phyloP scores from a whole-genome alignment of 1,140 invertebrate genomes.

The Mylabris phalerata region DNA sequence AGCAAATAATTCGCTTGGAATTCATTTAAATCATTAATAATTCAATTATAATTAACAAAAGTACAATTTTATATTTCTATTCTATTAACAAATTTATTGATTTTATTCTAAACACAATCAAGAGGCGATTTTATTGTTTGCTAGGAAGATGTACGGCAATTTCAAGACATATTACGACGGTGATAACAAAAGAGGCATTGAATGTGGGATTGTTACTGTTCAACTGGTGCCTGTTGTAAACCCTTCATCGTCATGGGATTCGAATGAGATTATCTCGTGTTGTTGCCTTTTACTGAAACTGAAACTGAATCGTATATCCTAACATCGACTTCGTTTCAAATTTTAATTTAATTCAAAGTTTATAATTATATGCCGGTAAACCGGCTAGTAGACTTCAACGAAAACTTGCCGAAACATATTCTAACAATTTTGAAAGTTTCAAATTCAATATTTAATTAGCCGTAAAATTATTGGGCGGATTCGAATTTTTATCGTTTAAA shows the following conservation, averaged over 20 bases:
- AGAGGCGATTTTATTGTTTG: slow-evolving; percentile 7
- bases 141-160: slow-evolving; percentile 14
- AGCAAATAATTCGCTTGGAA: slow-evolving; percentile 12
- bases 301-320: too few species aligned
- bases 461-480: too few species aligned
- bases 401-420: too few species aligned
- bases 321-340: too few species aligned
- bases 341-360: too few species aligned
- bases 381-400: too few species aligned
- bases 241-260: slow-evolving; percentile 11
- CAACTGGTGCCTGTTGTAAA: slow-evolving; percentile 14
- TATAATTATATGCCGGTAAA: too few species aligned
- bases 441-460: too few species aligned
- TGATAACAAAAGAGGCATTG: slow-evolving; percentile 13
- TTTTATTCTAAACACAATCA: neutral
- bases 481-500: too few species aligned
- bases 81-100: too few species aligned
- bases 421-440: too few species aligned
- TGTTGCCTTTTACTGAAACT: too few species aligned
- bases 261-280: slow-evolving; percentile 4
- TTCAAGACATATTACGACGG: slow-evolving; percentile 16
- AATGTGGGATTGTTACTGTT: slow-evolving; percentile 10
- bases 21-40: slow-evolving; percentile 3
- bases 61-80: neutral
- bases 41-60: slow-evolving; percentile 1